These are phyloP conservation scores for Parus major DNA, from an alignment of 2,113 vertebrate species.

Conservation along the genomic window DNA sequence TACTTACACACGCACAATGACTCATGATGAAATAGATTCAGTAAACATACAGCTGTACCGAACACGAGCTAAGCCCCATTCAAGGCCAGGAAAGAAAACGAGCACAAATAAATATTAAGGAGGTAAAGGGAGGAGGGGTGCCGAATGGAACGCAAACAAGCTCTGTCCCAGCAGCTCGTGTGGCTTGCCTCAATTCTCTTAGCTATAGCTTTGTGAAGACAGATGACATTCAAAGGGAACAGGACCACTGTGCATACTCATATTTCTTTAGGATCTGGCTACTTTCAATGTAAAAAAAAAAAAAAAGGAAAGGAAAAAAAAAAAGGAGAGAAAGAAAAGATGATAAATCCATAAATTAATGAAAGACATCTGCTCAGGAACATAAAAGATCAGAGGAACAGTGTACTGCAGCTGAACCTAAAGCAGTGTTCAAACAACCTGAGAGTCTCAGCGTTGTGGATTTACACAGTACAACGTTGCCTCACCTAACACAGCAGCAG, in stretches of 20 bases:
- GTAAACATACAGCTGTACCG: slow-evolving; percentile 89
- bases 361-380: slow-evolving; percentile 95
- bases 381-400: slow-evolving; percentile 89
- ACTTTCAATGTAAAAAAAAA: too few species aligned
- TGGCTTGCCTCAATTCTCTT: slow-evolving; percentile 80
- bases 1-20: slow-evolving; percentile 89
- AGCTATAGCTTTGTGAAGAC: slow-evolving; percentile 87
- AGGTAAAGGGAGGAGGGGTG: slow-evolving; percentile 73
- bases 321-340: slow-evolving; percentile 81
- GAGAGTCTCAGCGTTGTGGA: slow-evolving; percentile 68
- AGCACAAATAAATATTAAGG: slow-evolving; percentile 93
- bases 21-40: slow-evolving; percentile 86
- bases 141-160: slow-evolving; percentile 77
- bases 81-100: slow-evolving; percentile 90
- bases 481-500: slow-evolving; percentile 67
- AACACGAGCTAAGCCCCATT: slow-evolving; percentile 87
- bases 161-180: slow-evolving; percentile 78
- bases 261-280: too few species aligned
- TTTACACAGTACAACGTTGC: slow-evolving; percentile 67
- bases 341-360: slow-evolving; percentile 98
- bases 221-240: slow-evolving; percentile 89
- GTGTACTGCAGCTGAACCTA: slow-evolving; percentile 85
- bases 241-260: too few species aligned
- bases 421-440: slow-evolving; percentile 86
- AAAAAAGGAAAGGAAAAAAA: slow-evolving; percentile 62